Evolutionary conservation across 2,797 vertebrate genomes (phyloP), one percentile per base, ranked within the genome.

Genomic region (Typhlichthys subterraneus): DNA sequence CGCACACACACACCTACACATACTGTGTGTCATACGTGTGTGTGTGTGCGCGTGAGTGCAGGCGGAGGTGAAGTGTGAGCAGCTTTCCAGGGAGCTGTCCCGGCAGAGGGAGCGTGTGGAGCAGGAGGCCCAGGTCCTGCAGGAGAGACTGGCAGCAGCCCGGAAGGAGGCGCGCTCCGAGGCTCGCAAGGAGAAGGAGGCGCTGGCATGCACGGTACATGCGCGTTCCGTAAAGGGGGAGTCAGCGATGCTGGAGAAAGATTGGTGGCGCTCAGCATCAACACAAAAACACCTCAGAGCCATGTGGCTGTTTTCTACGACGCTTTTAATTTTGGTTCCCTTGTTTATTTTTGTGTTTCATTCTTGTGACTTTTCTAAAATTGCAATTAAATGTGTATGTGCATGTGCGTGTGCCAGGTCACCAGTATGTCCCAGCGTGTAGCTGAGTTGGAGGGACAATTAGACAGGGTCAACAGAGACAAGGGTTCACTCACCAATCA

Each of bases 51-150:
- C 72, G 51, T 79, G 65, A 62, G 58, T 72, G 49, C 82, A 99
- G 97, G 91, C 92, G 68, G 75, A 95, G 63, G 91, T 96, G 56
- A 92, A 94, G 70, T 95, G 93, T 85, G 94, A 96, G 60, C 95
- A 95, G 68, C 57, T 98, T 73, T 93, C 88, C 83, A 93, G 82
- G 57, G 95, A 97, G 57, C 82, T 98, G 75, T 77, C 84, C 56
- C 90, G 91, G 56, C 94, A 94, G 74, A 91, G 90, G 59, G 93
- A 93, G 53, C 90, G 90, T 10, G 80, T 95, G 19, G 94, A 94
- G 76, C 93, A 75, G 67, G 95, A 96, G 17, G 72, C 95, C 42
- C 84, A 86, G 33, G 78, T 77, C 45, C 89, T 94, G 65, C 82
- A 93, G 66, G 88, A 85, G 75, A 95, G 92, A 71, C 88, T 94